These are phyloP conservation scores for Tinea pellionella DNA, from an alignment of 2,888 invertebrate species.

Conservation along the genomic window DNA sequence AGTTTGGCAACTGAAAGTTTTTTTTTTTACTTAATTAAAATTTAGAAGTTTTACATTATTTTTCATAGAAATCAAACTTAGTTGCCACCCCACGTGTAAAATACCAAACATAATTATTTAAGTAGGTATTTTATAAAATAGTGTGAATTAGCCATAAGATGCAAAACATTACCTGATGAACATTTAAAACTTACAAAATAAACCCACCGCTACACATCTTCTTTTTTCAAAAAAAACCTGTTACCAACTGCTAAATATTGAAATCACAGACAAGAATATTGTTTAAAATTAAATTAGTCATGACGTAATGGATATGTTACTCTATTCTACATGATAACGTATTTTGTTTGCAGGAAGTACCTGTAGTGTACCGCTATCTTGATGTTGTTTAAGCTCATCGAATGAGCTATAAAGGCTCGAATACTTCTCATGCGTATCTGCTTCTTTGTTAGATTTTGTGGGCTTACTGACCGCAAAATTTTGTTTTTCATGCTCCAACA, in stretches of 20 bases:
- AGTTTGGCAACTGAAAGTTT: too few species aligned
- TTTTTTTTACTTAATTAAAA: too few species aligned
- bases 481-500: constrained; percentile 59
- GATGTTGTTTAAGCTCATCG: constrained; percentile 52
- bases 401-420: constrained; percentile 56
- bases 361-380: constrained; percentile 47
- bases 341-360: constrained; percentile 24
- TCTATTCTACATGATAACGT: constrained; percentile 2
- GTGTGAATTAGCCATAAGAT: too few species aligned
- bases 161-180: too few species aligned
- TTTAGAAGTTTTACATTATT: too few species aligned
- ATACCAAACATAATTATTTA: too few species aligned
- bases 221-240: background rate
- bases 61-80: too few species aligned
- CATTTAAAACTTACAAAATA: background rate
- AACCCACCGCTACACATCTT: background rate
- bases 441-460: constrained; percentile 31
- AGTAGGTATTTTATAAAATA: too few species aligned
- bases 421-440: constrained; percentile 44
- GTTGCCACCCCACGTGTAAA: too few species aligned
- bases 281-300: background rate
- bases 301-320: background rate
- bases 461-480: constrained; percentile 34
- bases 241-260: background rate
- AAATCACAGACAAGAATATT: background rate